These are phyloP conservation scores for Podarcis muralis DNA, from an alignment of 2,113 vertebrate species.

Conservation along the genomic window DNA sequence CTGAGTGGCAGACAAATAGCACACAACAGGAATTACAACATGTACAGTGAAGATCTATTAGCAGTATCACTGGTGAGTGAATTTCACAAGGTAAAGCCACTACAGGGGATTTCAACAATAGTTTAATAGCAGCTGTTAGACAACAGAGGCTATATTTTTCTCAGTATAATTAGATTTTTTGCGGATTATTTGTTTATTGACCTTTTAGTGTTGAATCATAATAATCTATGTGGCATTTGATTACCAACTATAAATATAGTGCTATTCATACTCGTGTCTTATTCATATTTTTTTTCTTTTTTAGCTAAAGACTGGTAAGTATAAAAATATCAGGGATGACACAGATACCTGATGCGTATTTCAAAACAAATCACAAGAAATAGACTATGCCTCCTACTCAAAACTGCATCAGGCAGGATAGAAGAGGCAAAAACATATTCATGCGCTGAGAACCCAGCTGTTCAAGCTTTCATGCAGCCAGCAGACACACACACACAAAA, in stretches of 20 bases:
- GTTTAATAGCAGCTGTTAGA: slow-evolving; percentile 4
- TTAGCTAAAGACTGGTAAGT: slow-evolving; percentile 44
- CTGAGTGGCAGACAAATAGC: slow-evolving; percentile 3
- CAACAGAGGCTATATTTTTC: slow-evolving; percentile 9
- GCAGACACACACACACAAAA: background rate
- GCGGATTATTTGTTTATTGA: slow-evolving; percentile 20
- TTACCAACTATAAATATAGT: slow-evolving; percentile 37
- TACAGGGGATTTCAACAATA: slow-evolving; percentile 17
- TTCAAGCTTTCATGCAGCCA: slow-evolving; percentile 31
- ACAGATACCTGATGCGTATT: slow-evolving; percentile 55
- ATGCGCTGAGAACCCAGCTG: slow-evolving; percentile 41
- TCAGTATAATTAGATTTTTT: background rate
- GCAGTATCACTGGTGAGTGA: background rate
- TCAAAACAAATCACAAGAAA: slow-evolving; percentile 65
- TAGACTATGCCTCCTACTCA: slow-evolving; percentile 59
- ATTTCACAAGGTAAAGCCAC: slow-evolving; percentile 13
- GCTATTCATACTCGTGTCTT: background rate
- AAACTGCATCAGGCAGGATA: slow-evolving; percentile 51
- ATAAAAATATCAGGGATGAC: slow-evolving; percentile 58
- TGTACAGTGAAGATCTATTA: slow-evolving; percentile 1
- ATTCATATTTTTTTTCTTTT: slow-evolving; percentile 44
- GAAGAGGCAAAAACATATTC: slow-evolving; percentile 38
- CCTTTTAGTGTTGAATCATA: slow-evolving; percentile 27
- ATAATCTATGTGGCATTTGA: slow-evolving; percentile 25
- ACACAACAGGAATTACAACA: background rate